Base-by-base conservation (phyloP, 2,888 invertebrate species). In the Lacanobia oleracea region DNA sequence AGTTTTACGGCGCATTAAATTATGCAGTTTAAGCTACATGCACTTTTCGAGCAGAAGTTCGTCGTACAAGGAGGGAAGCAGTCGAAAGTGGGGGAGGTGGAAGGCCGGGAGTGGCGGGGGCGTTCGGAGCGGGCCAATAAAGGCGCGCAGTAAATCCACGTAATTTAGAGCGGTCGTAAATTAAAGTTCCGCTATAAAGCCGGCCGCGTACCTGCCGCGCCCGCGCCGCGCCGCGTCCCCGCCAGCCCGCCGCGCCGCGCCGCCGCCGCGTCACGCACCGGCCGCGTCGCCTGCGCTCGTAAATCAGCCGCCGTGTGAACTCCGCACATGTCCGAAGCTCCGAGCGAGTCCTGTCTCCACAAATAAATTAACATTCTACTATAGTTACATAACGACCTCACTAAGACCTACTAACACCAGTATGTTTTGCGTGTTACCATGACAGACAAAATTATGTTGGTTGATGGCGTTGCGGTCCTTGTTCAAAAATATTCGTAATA, bases 91-190 rank as follows among this genome's bases (percentile, higher is more conserved):
- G 91, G 92, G 88, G 88, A 80, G 78, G 78, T 67, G 78, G 83
- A 86, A 87, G 88, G 91, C 88, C 86, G 89, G 90, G 89, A 88
- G 90, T 82, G 89, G 89, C 82, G 86, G 89, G 88, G 92, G 91
- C 91, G 92, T 91, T 89, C 91, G 92, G 87, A 90, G 93, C 93
- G 93, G 91, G 93, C 95, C 95, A 95, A 96, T 96, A 96, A 96
- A 96, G 93, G 91, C 93, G 90, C 91, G 95, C 94, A 92, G 94
- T 95, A 96, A 96, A 96, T 96, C 95, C 94, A 95, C 94, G 94
- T 95, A 94, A 95, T 96, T 95, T 96, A 95, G 95, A 94, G 95
- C 95, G 91, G 93, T 91, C 88, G 91, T 96, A 96, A 95, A 95
- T 95, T 94, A 94, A 92, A 94, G 95, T 96, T 95, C 95, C 92